Evolutionary conservation across 2,113 vertebrate genomes (phyloP).

Genomic region (Mionectes macconnelli): DNA sequence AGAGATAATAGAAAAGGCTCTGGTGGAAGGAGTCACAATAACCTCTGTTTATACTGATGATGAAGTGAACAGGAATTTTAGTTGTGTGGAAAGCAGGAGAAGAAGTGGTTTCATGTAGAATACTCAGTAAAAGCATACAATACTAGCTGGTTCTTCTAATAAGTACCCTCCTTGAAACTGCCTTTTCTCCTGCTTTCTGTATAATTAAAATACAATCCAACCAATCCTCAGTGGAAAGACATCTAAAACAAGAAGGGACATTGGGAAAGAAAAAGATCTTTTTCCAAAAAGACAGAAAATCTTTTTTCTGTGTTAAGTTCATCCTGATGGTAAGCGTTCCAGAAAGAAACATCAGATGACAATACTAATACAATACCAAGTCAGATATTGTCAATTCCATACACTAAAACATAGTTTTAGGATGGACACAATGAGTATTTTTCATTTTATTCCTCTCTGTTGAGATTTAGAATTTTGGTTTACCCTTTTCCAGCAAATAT

Average conservation of each 20-base stretch:
- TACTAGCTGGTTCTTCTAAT: neutral
- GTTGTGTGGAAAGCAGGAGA: neutral
- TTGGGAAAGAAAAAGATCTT: neutral
- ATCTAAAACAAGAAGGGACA: neutral
- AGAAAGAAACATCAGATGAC: neutral
- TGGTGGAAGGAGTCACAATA: neutral
- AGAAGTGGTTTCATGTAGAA: neutral
- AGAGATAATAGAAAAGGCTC: neutral
- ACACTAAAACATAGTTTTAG: neutral
- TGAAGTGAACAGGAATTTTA: neutral
- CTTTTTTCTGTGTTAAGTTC: neutral
- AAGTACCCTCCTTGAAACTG: neutral
- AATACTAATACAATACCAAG: too few species aligned
- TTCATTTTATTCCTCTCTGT: neutral
- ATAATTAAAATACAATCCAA: neutral
- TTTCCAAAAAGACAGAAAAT: neutral
- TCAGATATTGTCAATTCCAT: neutral
- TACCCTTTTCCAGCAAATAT: neutral
- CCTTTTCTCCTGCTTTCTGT: neutral
- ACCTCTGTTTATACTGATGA: neutral
- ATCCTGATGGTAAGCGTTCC: rapidly evolving
- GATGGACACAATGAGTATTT: neutral
- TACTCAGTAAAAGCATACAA: neutral
- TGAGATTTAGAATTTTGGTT: neutral
- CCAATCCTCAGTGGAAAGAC: neutral